These are phyloP conservation scores for Hofmannophila pseudospretella DNA, from an alignment of 2,888 invertebrate species.

Conservation along the genomic window DNA sequence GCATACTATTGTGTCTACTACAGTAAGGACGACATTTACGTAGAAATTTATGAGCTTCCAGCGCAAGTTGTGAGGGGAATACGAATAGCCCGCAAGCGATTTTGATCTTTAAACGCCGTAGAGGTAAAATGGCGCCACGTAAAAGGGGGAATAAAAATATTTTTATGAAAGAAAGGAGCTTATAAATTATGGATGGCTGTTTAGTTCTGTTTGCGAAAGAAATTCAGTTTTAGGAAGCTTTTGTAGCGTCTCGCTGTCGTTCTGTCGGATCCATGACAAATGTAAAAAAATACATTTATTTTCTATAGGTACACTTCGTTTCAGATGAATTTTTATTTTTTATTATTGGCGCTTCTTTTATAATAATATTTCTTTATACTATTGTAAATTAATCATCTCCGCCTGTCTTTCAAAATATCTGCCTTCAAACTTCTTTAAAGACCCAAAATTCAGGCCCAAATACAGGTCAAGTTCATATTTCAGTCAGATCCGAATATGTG, in stretches of 20 bases:
- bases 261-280: background rate
- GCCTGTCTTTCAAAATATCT: too few relatives aligned
- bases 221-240: slow-evolving; percentile 23
- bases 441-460: too few relatives aligned
- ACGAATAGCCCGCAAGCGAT: slow-evolving; percentile 25
- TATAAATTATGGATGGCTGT: slow-evolving; percentile 38
- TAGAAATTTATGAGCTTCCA: slow-evolving; percentile 17
- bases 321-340: background rate
- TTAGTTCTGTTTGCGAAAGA: slow-evolving; percentile 37
- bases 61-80: slow-evolving; percentile 19
- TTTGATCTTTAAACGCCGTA: slow-evolving; percentile 25
- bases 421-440: too few relatives aligned
- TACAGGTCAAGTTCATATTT: too few relatives aligned
- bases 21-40: slow-evolving; percentile 32
- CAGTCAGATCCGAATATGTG: too few relatives aligned
- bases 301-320: too few relatives aligned
- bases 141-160: slow-evolving; percentile 43
- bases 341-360: too few relatives aligned
- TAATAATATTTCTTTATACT: too few relatives aligned
- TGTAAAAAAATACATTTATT: background rate
- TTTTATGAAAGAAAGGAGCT: slow-evolving; percentile 33
- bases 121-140: slow-evolving; percentile 26
- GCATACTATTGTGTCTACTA: slow-evolving; percentile 31
- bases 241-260: background rate
- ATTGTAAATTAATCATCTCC: too few relatives aligned